These are phyloP conservation scores for Macaria liturata DNA, from an alignment of 2,888 invertebrate genomes.

Conservation along the genomic window DNA sequence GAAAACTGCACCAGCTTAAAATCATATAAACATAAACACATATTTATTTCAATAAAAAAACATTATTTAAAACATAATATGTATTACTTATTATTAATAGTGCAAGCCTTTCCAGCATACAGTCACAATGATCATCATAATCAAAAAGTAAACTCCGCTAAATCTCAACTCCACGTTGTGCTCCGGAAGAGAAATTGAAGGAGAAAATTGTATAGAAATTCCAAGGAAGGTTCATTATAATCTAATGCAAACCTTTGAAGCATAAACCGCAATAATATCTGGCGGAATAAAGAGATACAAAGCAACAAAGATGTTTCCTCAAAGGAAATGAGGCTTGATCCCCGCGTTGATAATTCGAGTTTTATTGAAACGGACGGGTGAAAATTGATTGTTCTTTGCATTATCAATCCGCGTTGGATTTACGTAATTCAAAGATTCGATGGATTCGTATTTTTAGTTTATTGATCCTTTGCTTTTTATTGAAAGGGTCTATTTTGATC, in stretches of 20 bases:
- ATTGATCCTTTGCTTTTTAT: conserved; percentile 3
- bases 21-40: too few relatives aligned
- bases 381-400: conserved; percentile 40
- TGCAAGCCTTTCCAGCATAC: neutral
- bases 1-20: too few relatives aligned
- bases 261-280: conserved; percentile 53
- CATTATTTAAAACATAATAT: too few relatives aligned
- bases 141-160: conserved; percentile 2
- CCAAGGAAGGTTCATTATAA: conserved; percentile 46
- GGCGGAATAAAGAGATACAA: conserved; percentile 54
- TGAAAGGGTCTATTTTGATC: neutral
- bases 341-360: conserved; percentile 54
- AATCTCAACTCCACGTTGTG: conserved; percentile 5
- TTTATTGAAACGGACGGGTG: conserved; percentile 50
- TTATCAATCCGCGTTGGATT: conserved; percentile 23
- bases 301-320: conserved; percentile 57
- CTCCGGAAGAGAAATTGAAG: conserved; percentile 11
- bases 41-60: too few relatives aligned
- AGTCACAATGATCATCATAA: neutral
- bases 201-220: conserved; percentile 29
- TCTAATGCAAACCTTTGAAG: conserved; percentile 47
- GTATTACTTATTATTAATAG: neutral
- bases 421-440: conserved; percentile 13
- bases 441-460: conserved; percentile 4
- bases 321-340: conserved; percentile 59